Base-by-base conservation (phyloP, 1,140 invertebrate genomes). In the Formica exsecta region DNA sequence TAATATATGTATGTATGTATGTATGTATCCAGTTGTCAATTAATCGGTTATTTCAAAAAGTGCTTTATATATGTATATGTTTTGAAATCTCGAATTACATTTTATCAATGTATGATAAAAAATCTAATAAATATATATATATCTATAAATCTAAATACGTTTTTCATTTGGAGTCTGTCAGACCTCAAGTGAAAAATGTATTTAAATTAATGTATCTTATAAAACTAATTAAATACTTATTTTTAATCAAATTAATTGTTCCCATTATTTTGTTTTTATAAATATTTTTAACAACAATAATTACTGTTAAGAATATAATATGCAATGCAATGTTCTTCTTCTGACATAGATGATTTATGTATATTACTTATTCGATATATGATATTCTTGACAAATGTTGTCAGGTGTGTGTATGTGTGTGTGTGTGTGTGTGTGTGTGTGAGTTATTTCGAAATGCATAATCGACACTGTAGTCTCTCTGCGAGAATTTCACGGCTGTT, bases 401-500 rank as follows among this genome's bases (percentile, higher is more conserved):
- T 59, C 8, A 25, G 0, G 2, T 38, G 38, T 16, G 13, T 48
- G 44, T 48, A 11, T 51, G 5, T 6, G 4, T 48, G 2, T 38
- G 54, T 44, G 9, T 11, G 5, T 44, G 41, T 48, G 13, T 4
- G 44, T 44, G 11, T 44, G 44, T 44, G 44, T 48, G 44, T 19
- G 5, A 48, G 0, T n/a, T 11, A 71, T 62, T 32, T 70, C 16
- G 13, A 57, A 16, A 68, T 22, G 25, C 36, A 41, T 44, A 54
- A 73, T 54, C 70, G 48, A 73, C 25, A 32, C 16, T 36, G 8
- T n/a, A 62, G 7, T 29, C 25, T 25, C n/a, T 41, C 70, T 54
- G 25, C 70, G 75, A 68, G 54, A 59, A 80, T 75, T 79, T 89
- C 86, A 85, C 61, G 70, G 59, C 61, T 74, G 62, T 85, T 87